Base-by-base conservation (phyloP, 2,113 vertebrate genomes). In the Actenoides lindsayi region DNA sequence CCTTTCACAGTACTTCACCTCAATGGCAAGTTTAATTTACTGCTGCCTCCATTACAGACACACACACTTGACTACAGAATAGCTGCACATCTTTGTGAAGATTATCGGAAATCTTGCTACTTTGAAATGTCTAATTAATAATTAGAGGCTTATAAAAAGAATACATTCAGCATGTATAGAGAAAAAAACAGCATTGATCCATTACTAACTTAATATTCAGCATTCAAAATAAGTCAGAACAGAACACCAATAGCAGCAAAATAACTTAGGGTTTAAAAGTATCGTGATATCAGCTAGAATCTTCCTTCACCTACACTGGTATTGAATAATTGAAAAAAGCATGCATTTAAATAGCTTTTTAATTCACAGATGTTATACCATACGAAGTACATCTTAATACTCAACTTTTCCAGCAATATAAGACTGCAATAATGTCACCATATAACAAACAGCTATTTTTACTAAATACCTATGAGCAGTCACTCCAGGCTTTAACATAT, bases 301-400 rank as follows among this genome's bases (percentile, higher is more conserved):
- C 28, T 76, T 89, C 74, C 39, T 54, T 56, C 73, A 70, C 62
- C 59, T 64, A 67, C 24, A 46, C 41, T 69, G 35, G 53, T 37
- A 91, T 69, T 76, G 86, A 87, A 70, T 87, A 95, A 96, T 44
- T 89, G 76, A 56, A 79, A 74, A 75, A 87, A 88, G 31, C 68
- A 81, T 80, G 82, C 93, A 96, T 95, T 96, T 94, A 95, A 96
- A 94, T 91, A 92, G 76, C 57, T 95, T 90, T 78, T 94, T 89
- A 96, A 87, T 84, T 91, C 87, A 78, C 76, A 92, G 65, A 37
- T 89, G 42, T 89, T 91, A 90, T 87, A 90, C 82, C 24, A 37
- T 6, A 84, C 2, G 2, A 75, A 91, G 23, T 41, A 67, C 67
- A 54, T 62, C 50, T 87, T 71, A 91, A 70, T 62, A 78, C 8